A percentile compares a stretch with the other conserved stretches of the same genome.
phyloP scores from a whole-genome alignment of 1,140 invertebrate species.

The roundworm (Caenorhabditis elegans) region WBcel235 BX284603.4:10372501-10373000 shows the following conservation, averaged over 20 bases:
- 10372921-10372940: conserved; percentile 51
- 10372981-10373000: conserved; percentile 79
- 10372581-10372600: too few species aligned
- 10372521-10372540: too few species aligned
- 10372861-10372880: conserved; percentile 89
- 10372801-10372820: conserved; percentile 78
- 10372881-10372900: conserved; percentile 94
- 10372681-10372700: too few species aligned
- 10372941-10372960: conserved; percentile 63
- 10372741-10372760: conserved; percentile 80
- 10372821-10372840: conserved; percentile 88
- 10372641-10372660: too few species aligned
- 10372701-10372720: too few species aligned
- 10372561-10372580: neutral
- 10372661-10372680: too few species aligned
- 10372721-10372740: too few species aligned
- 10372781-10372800: conserved; percentile 90
- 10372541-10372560: too few species aligned
- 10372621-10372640: too few species aligned
- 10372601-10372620: too few species aligned
- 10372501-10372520: too few species aligned
- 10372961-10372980: conserved; percentile 93
- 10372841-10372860: conserved; percentile 87
- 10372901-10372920: conserved; percentile 97
- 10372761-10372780: conserved; percentile 89